Base-by-base conservation (phyloP, 2,113 vertebrate genomes). In the Puma concolor region DNA sequence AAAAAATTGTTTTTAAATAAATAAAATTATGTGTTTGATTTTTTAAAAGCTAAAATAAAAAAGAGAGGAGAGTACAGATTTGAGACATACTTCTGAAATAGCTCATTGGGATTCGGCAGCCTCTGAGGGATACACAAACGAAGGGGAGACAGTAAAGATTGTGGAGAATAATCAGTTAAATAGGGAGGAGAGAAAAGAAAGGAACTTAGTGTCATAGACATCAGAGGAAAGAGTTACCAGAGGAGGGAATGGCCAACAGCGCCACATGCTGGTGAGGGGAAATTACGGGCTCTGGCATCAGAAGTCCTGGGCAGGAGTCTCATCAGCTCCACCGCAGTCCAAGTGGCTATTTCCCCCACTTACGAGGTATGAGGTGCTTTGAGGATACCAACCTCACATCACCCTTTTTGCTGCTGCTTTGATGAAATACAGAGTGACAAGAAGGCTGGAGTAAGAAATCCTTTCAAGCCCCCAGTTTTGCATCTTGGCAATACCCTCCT, bases 201-300 rank as follows among this genome's bases (percentile, higher is more conserved):
- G 50, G 54, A 80, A 92, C 8, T 67, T 50, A 50, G 10, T 15
- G 50, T 60, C 54, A 6, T 1, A 79, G 66, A 79, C 63, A 21
- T 64, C n/a, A 88, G 54, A 14, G 60, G 11, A 60, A 29, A 50
- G 77, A 9, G 9, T 29, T 44, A 89, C 52, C 77, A 19, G 33
- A 25, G 60, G 23, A 77, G 23, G 29, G 19, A 48, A 38, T 77
- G 90, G 87, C 41, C 57, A 95, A 96, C 71, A 90, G 97, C 19
- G 44, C 95, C 97, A 90, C 95, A 57, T 84, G 83, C 95, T 98
- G 98, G 94, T 83, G 38, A 77, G 12, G 1, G 8, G 41, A 54
- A 52, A 31, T 60, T 16, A 33, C 27, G 64, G 33, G 44, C n/a
- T 77, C 54, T 36, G 29, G 52, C 11, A 25, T 21, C 54, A 2